Conservation (phyloP, 2,888 invertebrate genomes). For the Parasteatoda lunata region DNA sequence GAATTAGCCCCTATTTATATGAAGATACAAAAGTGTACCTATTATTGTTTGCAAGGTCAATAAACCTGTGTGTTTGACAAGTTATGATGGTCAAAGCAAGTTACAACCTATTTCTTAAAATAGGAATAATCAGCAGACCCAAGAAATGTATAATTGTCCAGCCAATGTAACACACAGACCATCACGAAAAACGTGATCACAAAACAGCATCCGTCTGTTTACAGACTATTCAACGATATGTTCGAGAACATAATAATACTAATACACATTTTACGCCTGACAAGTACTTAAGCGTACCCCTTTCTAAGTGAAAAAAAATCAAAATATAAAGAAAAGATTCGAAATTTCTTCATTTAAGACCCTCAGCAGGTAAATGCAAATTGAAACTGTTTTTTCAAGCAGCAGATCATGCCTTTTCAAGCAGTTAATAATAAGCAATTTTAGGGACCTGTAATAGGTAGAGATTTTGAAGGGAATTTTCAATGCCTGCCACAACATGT, state of each 20-base stretch:
- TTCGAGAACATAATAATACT: conserved; percentile 41
- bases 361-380: conserved; percentile 63
- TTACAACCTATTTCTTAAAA: background rate
- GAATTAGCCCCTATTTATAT: too few species aligned
- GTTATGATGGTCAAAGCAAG: conserved; percentile 12
- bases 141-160: conserved; percentile 41
- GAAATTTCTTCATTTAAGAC: conserved; percentile 62
- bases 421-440: conserved; percentile 58
- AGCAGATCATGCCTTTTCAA: conserved; percentile 32
- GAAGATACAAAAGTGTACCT: too few species aligned
- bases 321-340: background rate
- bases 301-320: conserved; percentile 10
- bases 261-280: conserved; percentile 51
- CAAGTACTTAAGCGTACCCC: conserved; percentile 14
- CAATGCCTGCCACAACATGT: conserved; percentile 51
- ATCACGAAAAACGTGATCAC: conserved; percentile 55
- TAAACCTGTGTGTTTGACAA: conserved; percentile 34
- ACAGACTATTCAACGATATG: conserved; percentile 11
- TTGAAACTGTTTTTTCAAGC: conserved; percentile 37
- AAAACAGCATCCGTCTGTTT: conserved; percentile 41
- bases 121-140: conserved; percentile 4
- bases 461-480: conserved; percentile 55
- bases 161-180: conserved; percentile 14
- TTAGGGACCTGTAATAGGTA: conserved; percentile 35
- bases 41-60: conserved; percentile 13